Evolutionary conservation across 2,113 vertebrate genomes (phyloP), one percentile per base, ranked within the genome.

Genomic region (Piaya cayana): DNA sequence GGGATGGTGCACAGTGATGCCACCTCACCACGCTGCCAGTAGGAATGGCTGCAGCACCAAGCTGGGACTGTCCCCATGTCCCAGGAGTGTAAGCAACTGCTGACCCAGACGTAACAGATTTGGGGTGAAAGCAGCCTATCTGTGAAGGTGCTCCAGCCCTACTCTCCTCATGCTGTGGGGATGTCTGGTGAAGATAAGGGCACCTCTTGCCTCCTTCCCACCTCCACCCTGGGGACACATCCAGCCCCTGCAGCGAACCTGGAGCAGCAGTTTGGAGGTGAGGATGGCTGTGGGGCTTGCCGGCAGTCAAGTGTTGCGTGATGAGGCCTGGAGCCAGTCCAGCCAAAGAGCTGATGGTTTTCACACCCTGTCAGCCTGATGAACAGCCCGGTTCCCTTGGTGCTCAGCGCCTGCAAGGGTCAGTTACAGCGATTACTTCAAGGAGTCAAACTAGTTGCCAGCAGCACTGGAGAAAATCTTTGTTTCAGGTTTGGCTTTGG

Each of bases 401-500:
- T 8, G 76, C 79, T 85, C 92, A 89, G 93, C 67, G 72, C 96
- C 96, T 92, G 91, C 95, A 68, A 97, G 95, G 95, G 88, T 97
- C 96, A 97, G 86, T 97, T 95, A 96, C 91, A 70, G 91, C 83
- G 60, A 95, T 94, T 92, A 93, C 94, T 96, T 96, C 96, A 94
- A 95, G 95, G 83, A 96, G 94, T 81, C 95, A 78, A 94, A 93
- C 80, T 4, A 29, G 86, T 92, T 86, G 94, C 94, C 19, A 43
- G 92, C 94, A 92, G 94, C 23, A 5, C 85, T 47, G 92, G 55
- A 59, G 82, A 83, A 95, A 93, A 93, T 69, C 94, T 94, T 90
- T 93, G 83, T 95, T 88, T 94, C 21, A 6, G 59, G 79, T 88
- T 93, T 22, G 19, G 64, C 80, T 94, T 83, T 94, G 82, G 80